Evolutionary conservation across 1,140 invertebrate genomes (phyloP).

Genomic region (Drosophila fuyamai): DNA sequence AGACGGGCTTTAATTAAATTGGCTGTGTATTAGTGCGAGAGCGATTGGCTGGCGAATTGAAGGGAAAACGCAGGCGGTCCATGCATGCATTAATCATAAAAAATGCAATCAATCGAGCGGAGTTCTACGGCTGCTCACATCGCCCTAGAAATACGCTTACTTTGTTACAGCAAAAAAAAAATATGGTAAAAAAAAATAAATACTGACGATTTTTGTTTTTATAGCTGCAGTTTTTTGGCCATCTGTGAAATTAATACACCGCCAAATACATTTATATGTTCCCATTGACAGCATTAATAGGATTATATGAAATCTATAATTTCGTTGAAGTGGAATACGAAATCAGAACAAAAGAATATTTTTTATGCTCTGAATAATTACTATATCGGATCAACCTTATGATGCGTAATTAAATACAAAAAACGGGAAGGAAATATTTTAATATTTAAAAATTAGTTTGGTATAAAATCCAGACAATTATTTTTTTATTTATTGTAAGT

Average conservation of each 20-base stretch:
- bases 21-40: slow-evolving; percentile 56
- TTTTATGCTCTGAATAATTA: too few species aligned
- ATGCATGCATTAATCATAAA: slow-evolving; percentile 65
- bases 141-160: slow-evolving; percentile 24
- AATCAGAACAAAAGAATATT: too few species aligned
- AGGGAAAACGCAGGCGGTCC: slow-evolving; percentile 13
- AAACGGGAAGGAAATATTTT: too few species aligned
- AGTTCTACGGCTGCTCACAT: slow-evolving; percentile 35
- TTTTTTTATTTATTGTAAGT: too few species aligned
- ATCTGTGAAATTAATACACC: background rate
- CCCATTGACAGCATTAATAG: background rate
- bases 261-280: background rate
- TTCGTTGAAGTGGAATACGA: background rate
- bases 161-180: slow-evolving; percentile 8
- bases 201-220: slow-evolving; percentile 5
- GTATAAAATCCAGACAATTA: too few species aligned
- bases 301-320: slow-evolving; percentile 1
- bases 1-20: slow-evolving; percentile 72
- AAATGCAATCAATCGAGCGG: slow-evolving; percentile 74
- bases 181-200: background rate
- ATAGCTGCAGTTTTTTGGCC: background rate
- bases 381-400: too few species aligned
- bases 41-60: slow-evolving; percentile 28
- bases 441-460: too few species aligned
- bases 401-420: too few species aligned